Conservation (phyloP, 1,140 invertebrate species). For the Metaphire vulgaris region DNA sequence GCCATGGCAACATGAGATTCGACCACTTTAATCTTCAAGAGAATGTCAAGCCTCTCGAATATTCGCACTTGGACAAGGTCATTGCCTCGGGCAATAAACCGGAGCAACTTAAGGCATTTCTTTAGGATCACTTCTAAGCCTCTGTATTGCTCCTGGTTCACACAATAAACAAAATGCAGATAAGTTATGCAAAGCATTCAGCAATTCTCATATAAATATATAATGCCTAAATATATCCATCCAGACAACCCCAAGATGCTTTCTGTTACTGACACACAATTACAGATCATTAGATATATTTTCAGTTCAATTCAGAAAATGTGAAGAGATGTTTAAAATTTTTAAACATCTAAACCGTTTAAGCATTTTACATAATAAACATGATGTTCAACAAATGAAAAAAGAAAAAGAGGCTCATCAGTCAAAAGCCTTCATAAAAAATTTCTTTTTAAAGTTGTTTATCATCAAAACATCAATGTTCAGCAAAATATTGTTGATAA, state of each 20-base stretch:
- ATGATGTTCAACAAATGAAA: too few species aligned
- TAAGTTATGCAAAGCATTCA: background rate
- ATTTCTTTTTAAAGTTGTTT: too few species aligned
- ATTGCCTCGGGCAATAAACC: constrained; percentile 40
- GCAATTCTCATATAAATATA: background rate
- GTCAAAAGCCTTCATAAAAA: too few species aligned
- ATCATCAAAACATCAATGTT: too few species aligned
- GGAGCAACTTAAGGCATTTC: constrained; percentile 41
- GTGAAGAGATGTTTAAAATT: too few species aligned
- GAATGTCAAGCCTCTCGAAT: constrained; percentile 45
- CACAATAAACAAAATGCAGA: too few species aligned
- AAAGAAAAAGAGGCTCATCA: too few species aligned
- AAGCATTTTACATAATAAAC: too few species aligned
- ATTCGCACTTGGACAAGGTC: constrained; percentile 41
- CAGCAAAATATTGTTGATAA: too few species aligned
- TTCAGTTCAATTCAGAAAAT: background rate
- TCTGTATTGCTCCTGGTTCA: constrained; percentile 42
- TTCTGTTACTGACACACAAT: background rate
- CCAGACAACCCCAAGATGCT: background rate
- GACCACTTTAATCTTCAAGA: constrained; percentile 42
- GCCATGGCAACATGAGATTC: constrained; percentile 40
- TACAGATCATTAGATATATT: background rate
- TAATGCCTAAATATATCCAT: background rate
- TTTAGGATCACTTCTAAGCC: constrained; percentile 39
- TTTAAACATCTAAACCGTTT: too few species aligned